Base-by-base conservation (phyloP, 2,888 invertebrate species). In the Hirtodrosophila trivittata region DNA sequence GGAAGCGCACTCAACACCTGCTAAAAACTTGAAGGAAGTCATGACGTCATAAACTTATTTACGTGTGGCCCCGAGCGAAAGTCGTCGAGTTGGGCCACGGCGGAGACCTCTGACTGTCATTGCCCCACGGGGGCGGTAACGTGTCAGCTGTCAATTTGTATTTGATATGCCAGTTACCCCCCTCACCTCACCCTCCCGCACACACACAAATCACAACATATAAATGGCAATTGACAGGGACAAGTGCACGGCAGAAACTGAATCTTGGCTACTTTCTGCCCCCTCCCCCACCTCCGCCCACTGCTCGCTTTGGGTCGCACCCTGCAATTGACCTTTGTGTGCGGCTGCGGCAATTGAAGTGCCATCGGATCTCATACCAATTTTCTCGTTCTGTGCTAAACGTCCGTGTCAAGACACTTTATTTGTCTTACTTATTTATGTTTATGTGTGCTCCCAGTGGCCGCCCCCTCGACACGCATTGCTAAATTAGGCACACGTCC, bases 391-490 rank as follows among this genome's bases (percentile, higher is more conserved):
- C 49, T 55, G 43, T 72, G 67, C 72, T 76, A 80, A 78, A 83
- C 77, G 80, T 73, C 52, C 77, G 65, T 80, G 80, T 81, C 84
- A 71, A 62, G 77, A 65, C 75, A 81, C 77, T 86, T 75, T 75
- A 75, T 81, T 84, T 81, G 84, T 81, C 77, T 86, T 77, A 71
- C 62, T 81, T 81, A 81, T 86, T 81, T 86, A 81, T 86, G 86
- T 86, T 80, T 78, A 68, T 62, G 54, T 68, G 63, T 45, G 32
- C 46, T 32, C 8, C 13, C 12, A 0, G 8, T 13, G n/a, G n/a
- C n/a, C n/a, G n/a, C 21, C 42, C 16, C 35, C 28, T 5, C 16
- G 28, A 33, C 51, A 71, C 52, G 56, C 85, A 66, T 42, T 68
- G 66, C 77, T 50, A 83, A 85, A 85, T 78, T 78, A 75, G 80